Evolutionary conservation across 2,113 vertebrate genomes (phyloP).

Genomic region (Amblyopsis rosae): DNA sequence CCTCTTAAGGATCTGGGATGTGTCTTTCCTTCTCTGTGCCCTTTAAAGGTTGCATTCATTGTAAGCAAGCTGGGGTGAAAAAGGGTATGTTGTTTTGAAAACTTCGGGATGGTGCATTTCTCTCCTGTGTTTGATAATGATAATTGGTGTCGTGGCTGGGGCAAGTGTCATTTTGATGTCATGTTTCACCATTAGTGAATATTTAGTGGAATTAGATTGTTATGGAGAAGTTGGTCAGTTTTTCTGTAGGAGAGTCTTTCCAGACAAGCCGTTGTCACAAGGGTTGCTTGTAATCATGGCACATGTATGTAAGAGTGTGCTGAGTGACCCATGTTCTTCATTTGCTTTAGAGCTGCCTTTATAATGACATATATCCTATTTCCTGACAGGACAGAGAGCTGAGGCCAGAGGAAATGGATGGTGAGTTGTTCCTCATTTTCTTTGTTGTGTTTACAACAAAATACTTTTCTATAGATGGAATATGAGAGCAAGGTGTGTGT

Average conservation of each 20-base stretch:
- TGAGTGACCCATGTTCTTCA: not conserved
- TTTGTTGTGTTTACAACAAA: not conserved
- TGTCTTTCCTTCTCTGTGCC: conserved; percentile 61
- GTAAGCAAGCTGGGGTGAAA: conserved; percentile 39
- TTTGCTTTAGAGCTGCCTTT: not conserved
- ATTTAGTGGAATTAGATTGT: conserved; percentile 6
- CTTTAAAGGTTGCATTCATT: conserved; percentile 75
- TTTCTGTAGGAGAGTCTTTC: conserved; percentile 8
- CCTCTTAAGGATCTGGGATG: conserved; percentile 68
- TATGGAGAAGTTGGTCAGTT: conserved; percentile 24
- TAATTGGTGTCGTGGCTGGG: conserved; percentile 28
- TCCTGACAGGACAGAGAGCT: conserved; percentile 90
- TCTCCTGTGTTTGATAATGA: conserved; percentile 33
- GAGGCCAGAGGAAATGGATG: conserved; percentile 95
- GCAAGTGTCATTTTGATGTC: conserved; percentile 18
- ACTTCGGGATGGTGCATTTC: conserved; percentile 30
- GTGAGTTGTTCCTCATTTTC: conserved; percentile 69
- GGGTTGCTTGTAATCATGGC: not conserved
- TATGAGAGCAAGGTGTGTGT: conserved; percentile 2
- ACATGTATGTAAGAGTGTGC: not conserved
- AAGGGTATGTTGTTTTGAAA: conserved; percentile 49
- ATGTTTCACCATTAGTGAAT: not conserved
- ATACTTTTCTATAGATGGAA: not conserved
- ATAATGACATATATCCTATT: conserved; percentile 37
- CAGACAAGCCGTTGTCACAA: too few species aligned